phyloP scores from a whole-genome alignment of 2,888 invertebrate genomes.

The Leptopilina syphax region DNA sequence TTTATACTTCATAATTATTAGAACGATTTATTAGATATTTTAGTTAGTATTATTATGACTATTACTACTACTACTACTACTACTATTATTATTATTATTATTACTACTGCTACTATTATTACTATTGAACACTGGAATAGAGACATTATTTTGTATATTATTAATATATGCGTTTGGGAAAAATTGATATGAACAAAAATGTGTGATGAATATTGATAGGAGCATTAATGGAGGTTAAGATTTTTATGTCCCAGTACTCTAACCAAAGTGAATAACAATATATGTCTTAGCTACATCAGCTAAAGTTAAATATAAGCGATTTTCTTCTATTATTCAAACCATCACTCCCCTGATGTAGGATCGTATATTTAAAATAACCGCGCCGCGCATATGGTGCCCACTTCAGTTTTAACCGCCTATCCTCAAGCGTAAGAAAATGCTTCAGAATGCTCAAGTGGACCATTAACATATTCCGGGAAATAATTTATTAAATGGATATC shows the following conservation, averaged over 20 bases:
- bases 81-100: too few species aligned
- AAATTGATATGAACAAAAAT: too few species aligned
- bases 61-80: too few species aligned
- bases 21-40: not conserved
- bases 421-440: conserved; percentile 25
- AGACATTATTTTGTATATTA: too few species aligned
- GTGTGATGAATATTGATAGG: too few species aligned
- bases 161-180: too few species aligned
- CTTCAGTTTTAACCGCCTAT: conserved; percentile 40
- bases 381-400: conserved; percentile 53
- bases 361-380: conserved; percentile 63
- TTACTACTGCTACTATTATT: too few species aligned
- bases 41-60: not conserved
- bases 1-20: not conserved
- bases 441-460: conserved; percentile 20
- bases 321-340: conserved; percentile 67
- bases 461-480: conserved; percentile 28
- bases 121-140: too few species aligned
- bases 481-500: conserved; percentile 27
- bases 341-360: conserved; percentile 50
- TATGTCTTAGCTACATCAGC: conserved; percentile 50
- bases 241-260: not conserved
- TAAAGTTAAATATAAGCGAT: conserved; percentile 64
- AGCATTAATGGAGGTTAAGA: too few species aligned
- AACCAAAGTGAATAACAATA: conserved; percentile 15